These are phyloP conservation scores for Pecten maximus DNA, from an alignment of 2,888 invertebrate species.

Conservation along the genomic window DNA sequence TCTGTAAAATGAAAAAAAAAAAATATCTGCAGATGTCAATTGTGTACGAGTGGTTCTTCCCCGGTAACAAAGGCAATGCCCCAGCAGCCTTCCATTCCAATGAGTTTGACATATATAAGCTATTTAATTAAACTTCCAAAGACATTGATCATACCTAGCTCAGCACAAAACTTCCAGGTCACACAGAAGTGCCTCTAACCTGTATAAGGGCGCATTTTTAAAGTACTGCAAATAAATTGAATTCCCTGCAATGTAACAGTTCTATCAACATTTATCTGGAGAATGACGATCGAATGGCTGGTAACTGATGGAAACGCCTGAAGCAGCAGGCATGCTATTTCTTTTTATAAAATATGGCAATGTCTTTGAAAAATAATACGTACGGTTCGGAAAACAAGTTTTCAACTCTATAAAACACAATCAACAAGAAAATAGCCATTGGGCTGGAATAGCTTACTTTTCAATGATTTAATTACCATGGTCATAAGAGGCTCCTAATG, in stretches of 20 bases:
- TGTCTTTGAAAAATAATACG: not conserved
- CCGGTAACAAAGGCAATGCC: not conserved
- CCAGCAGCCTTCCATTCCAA: not conserved
- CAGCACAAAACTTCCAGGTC: not conserved
- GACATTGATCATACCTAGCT: not conserved
- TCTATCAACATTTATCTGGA: not conserved
- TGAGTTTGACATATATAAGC: conserved; percentile 16
- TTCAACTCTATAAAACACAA: not conserved
- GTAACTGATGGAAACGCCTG: not conserved
- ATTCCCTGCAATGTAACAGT: not conserved
- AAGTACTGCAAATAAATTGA: not conserved
- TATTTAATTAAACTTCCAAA: not conserved
- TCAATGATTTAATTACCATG: no score
- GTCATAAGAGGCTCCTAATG: no score
- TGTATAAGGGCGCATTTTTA: not conserved
- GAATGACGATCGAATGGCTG: not conserved
- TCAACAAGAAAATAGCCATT: not conserved
- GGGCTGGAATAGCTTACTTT: no score
- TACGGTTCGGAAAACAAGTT: not conserved
- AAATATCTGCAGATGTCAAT: not conserved
- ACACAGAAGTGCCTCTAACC: not conserved
- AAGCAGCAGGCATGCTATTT: not conserved
- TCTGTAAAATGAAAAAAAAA: not conserved
- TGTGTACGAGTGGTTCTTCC: not conserved
- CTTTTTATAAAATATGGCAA: not conserved